phyloP scores from a whole-genome alignment of 2,797 vertebrate genomes.

The Enteromius thamalakanensis region DNA sequence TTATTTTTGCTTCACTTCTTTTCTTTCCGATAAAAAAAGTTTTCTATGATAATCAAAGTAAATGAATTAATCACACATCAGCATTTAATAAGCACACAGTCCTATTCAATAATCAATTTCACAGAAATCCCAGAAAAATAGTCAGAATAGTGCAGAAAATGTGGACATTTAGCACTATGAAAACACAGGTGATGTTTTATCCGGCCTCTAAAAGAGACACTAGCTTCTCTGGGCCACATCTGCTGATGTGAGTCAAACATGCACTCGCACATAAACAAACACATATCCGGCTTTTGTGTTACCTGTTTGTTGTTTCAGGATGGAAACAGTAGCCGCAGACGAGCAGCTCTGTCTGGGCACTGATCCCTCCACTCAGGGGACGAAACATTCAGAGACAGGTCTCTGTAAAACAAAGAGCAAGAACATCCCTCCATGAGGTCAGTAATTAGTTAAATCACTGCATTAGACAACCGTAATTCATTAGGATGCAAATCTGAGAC shows the following conservation, averaged over 20 bases:
- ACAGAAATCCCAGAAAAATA: not conserved
- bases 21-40: not conserved
- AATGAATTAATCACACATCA: not conserved
- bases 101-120: not conserved
- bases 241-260: slow-evolving; percentile 21
- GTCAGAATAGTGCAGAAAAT: not conserved
- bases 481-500: not conserved
- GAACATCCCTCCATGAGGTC: not conserved
- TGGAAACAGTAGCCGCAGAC: slow-evolving; percentile 19
- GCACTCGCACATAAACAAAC: slow-evolving; percentile 23
- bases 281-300: slow-evolving; percentile 13
- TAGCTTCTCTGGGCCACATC: slow-evolving; percentile 29
- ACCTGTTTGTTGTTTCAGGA: slow-evolving; percentile 55
- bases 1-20: not conserved
- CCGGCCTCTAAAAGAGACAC: not conserved
- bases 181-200: slow-evolving; percentile 3
- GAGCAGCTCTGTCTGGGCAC: slow-evolving; percentile 39
- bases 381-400: slow-evolving; percentile 19
- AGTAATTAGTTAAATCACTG: not conserved
- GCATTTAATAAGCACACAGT: not conserved
- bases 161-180: not conserved
- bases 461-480: not conserved
- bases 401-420: slow-evolving; percentile 14
- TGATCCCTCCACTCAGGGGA: slow-evolving; percentile 26
- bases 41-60: not conserved